A percentile compares a stretch with the other conserved stretches of the same genome.
phyloP scores from a whole-genome alignment of 37 sponge, comb jelly and placozoan species.

The Amphimedon queenslandica region DNA sequence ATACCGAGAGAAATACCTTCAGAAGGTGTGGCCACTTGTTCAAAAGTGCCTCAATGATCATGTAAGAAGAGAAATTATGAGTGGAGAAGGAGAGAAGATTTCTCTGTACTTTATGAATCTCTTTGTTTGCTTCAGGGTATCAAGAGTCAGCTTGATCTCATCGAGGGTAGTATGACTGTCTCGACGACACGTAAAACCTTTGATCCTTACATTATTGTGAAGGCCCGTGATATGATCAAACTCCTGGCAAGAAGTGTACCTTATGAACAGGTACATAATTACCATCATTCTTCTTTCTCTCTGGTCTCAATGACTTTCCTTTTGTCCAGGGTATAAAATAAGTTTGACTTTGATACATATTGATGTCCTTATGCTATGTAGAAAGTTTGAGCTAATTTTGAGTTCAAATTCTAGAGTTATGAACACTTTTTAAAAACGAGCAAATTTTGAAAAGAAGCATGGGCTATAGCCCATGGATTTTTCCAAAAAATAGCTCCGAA shows the following conservation, averaged over 20 bases:
- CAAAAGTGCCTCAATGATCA: conserved; percentile 66
- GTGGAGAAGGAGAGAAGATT: background rate
- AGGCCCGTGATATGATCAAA: conserved; percentile 95
- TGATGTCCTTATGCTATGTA: no score
- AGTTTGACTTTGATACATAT: no score
- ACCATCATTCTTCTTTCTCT: no score
- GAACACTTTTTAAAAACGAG: no score
- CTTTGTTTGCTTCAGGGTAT: conserved; percentile 55
- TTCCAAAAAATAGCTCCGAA: no score
- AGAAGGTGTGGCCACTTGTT: conserved; percentile 92
- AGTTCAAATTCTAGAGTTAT: no score
- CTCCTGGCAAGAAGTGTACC: conserved; percentile 96
- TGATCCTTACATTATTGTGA: conserved; percentile 96
- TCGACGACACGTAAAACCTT: conserved; percentile 93
- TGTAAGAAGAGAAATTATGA: conserved; percentile 19
- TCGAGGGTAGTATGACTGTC: conserved; percentile 98
- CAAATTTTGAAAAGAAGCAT: no score
- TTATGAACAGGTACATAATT: conserved; percentile 76
- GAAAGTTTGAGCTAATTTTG: no score
- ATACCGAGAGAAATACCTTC: conserved; percentile 93
- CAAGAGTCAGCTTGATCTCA: conserved; percentile 74
- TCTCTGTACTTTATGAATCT: background rate
- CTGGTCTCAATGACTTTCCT: no score
- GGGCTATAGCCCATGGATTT: no score
- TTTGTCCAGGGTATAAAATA: no score